phyloP scores from a whole-genome alignment of 2,888 invertebrate genomes.

The Amphipyra tragopoginis region DNA sequence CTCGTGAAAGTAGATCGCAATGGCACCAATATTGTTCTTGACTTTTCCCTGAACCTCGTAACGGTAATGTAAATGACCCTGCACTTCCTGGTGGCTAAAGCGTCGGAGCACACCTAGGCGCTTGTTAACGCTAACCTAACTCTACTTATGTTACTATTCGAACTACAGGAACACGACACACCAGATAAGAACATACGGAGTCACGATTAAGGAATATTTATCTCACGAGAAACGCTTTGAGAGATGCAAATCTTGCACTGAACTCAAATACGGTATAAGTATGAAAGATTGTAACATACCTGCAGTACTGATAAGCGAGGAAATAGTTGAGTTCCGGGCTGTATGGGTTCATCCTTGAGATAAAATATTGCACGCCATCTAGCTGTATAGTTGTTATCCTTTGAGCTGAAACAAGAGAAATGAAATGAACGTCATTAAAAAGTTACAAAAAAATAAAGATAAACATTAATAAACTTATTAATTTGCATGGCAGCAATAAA shows the following conservation, averaged over 20 bases:
- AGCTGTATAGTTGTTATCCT: slow-evolving; percentile 96
- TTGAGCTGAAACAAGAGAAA: slow-evolving; percentile 91
- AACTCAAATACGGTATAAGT: slow-evolving; percentile 42
- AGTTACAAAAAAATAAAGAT: background rate
- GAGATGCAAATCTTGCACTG: slow-evolving; percentile 39
- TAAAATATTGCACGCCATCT: slow-evolving; percentile 96
- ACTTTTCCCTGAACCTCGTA: slow-evolving; percentile 78
- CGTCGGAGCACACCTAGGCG: slow-evolving; percentile 70
- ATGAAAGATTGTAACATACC: slow-evolving; percentile 72
- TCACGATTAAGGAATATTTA: slow-evolving; percentile 81
- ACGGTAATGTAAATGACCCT: slow-evolving; percentile 84
- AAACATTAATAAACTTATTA: no score
- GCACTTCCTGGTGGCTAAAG: slow-evolving; percentile 79
- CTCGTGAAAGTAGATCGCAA: slow-evolving; percentile 70
- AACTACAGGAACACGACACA: slow-evolving; percentile 78
- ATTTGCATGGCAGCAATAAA: no score
- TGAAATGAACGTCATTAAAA: slow-evolving; percentile 14
- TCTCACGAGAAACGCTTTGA: slow-evolving; percentile 65
- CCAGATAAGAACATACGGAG: slow-evolving; percentile 79
- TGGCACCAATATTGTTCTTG: slow-evolving; percentile 77
- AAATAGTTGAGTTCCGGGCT: slow-evolving; percentile 96
- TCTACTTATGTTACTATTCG: slow-evolving; percentile 73
- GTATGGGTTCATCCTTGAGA: slow-evolving; percentile 96
- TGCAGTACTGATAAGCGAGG: slow-evolving; percentile 96
- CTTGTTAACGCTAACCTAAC: slow-evolving; percentile 78